Percentiles rank a stretch among this genome's conserved stretches.
phyloP scores from a whole-genome alignment of 2,797 vertebrate species.

The Enteromius mattozi region DNA sequence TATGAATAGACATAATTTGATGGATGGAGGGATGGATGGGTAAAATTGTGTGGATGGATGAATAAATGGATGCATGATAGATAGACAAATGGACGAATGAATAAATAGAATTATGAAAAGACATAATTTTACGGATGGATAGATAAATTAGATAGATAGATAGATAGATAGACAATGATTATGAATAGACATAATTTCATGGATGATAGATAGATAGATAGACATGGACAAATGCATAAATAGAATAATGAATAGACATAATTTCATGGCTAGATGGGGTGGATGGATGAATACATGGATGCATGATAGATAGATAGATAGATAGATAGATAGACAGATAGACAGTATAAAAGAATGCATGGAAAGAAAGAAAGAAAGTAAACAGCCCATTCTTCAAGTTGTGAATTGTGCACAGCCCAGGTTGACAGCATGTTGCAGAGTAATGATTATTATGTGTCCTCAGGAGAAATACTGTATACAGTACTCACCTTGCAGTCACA shows the following conservation, averaged over 20 bases:
- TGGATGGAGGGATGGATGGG: not conserved
- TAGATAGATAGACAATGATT: too few species aligned
- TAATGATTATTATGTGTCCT: constrained; percentile 30
- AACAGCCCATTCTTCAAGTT: not conserved
- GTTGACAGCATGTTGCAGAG: not conserved
- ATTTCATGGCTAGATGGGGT: not conserved
- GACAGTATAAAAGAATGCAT: not conserved
- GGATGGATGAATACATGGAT: not conserved
- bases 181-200: not conserved
- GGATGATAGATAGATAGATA: not conserved
- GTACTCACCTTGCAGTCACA: constrained; percentile 95
- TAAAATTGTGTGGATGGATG: not conserved
- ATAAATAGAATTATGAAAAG: too few species aligned
- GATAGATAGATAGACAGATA: not conserved
- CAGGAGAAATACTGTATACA: not conserved
- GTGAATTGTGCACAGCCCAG: not conserved
- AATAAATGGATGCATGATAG: not conserved
- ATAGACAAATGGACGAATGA: not conserved
- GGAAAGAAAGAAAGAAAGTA: not conserved
- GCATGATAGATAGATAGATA: not conserved
- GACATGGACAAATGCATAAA: too few species aligned
- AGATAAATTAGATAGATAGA: not conserved
- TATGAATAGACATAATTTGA: too few species aligned
- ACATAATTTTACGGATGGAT: not conserved
- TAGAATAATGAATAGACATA: too few species aligned